phyloP scores from a whole-genome alignment of 1,140 invertebrate species.

The Diabrotica undecimpunctata region DNA sequence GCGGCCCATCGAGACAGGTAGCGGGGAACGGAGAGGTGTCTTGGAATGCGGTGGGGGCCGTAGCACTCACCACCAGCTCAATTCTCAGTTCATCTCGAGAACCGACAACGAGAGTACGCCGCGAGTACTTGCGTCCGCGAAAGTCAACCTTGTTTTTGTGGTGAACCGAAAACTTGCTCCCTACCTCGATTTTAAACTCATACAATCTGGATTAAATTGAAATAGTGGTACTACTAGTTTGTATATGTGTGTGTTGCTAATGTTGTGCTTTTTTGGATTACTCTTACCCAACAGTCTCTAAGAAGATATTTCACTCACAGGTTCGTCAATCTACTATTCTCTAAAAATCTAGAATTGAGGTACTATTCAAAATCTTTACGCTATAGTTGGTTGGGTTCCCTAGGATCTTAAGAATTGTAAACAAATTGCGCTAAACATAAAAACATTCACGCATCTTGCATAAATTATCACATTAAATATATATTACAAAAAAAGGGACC shows the following conservation, averaged over 20 bases:
- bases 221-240: neutral
- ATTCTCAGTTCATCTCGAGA: constrained; percentile 42
- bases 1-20: constrained; percentile 33
- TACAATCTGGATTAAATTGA: constrained; percentile 5
- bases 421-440: no score
- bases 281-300: neutral
- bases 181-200: neutral
- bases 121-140: constrained; percentile 24
- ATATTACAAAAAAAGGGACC: no score
- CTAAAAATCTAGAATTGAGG: neutral
- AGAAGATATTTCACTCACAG: no score
- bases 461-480: no score
- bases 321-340: no score
- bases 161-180: constrained; percentile 4
- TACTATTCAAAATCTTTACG: no score
- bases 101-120: constrained; percentile 26
- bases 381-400: no score
- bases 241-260: constrained; percentile 15
- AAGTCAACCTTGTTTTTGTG: constrained; percentile 23
- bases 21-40: constrained; percentile 30
- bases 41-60: constrained; percentile 46
- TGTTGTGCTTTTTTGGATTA: constrained; percentile 24
- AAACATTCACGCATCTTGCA: no score
- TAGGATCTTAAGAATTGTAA: no score
- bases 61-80: constrained; percentile 37